Base-by-base conservation (phyloP, 2,888 invertebrate species). In the Trichacis sp. region DNA sequence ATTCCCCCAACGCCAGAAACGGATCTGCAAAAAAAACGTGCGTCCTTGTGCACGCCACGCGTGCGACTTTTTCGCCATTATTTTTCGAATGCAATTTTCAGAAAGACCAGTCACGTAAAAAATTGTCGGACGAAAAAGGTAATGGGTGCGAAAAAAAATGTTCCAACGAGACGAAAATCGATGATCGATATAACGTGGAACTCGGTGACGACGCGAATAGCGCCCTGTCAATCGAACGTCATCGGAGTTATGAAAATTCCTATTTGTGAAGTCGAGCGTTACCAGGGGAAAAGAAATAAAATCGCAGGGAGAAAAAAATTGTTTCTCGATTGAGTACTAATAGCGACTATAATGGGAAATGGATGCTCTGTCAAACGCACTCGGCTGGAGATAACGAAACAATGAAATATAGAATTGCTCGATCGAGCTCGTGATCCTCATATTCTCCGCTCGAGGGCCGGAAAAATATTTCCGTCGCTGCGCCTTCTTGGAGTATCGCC, bases 401-500 rank as follows among this genome's bases (percentile, higher is more conserved):
- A 46, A 46, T 46, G 43, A 43, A 46, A 46, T 46, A 46, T 46
- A 29, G 46, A 29, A 46, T 14, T 46, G 46, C 46, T 24, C 46
- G 20, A 46, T 46, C 46, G 46, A 20, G 20, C 24, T 14, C 24
- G 24, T 24, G 46, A 46, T 19, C 46, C 24, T 24, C 24, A 2
- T 19, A 29, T 46, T 46, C 29, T 19, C 38, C 48, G 14, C 30
- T 48, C 47, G 48, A 40, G 17, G 36, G 50, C 20, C 49, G 45
- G 45, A 30, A 14, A 46, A 52, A 29, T 42, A 46, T 29, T 52
- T 57, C 33, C 30, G 48, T 33, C 50, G n/a, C 43, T 46, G 47
- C 42, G 17, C 29, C 54, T 38, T 29, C 42, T 40, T 56, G 61
- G 52, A 51, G 24, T 18, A 40, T 15, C 18, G 55, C 60, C 52